These are phyloP conservation scores for Pionites leucogaster DNA, from an alignment of 2,113 vertebrate species.

Conservation along the genomic window DNA sequence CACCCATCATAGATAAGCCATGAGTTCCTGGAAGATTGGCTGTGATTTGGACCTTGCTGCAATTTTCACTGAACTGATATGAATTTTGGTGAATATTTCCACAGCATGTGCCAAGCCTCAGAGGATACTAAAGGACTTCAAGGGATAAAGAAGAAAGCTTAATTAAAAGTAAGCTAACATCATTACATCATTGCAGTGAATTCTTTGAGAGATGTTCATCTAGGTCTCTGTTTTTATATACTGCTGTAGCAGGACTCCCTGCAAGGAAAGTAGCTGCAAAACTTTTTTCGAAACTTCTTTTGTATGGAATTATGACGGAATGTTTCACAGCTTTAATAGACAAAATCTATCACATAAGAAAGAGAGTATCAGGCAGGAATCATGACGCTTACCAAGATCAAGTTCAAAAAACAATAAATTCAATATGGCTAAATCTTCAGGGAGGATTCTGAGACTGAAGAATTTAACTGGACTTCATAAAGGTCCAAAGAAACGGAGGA, in stretches of 20 bases:
- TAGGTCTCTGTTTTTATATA: neutral
- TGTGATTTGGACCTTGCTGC: neutral
- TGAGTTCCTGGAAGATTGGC: neutral
- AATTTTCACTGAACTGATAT: neutral
- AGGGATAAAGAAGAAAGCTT: neutral
- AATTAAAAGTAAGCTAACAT: conserved; percentile 21
- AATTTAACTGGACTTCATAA: neutral
- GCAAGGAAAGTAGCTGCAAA: neutral
- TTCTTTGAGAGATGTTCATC: neutral
- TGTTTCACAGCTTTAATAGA: neutral
- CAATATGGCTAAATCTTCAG: neutral
- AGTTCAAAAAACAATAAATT: neutral
- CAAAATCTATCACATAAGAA: neutral
- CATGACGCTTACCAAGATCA: neutral
- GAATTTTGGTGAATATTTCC: neutral
- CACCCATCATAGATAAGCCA: fast-evolving
- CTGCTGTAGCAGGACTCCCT: neutral
- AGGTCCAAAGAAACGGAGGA: neutral
- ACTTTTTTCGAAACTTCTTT: neutral
- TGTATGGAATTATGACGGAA: neutral
- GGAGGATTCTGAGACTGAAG: neutral
- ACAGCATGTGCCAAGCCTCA: neutral
- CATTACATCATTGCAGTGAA: neutral
- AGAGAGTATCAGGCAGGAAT: neutral
- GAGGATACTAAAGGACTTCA: neutral